These are phyloP conservation scores for Poecilia gillii DNA, from an alignment of 2,797 vertebrate genomes.

Conservation along the genomic window DNA sequence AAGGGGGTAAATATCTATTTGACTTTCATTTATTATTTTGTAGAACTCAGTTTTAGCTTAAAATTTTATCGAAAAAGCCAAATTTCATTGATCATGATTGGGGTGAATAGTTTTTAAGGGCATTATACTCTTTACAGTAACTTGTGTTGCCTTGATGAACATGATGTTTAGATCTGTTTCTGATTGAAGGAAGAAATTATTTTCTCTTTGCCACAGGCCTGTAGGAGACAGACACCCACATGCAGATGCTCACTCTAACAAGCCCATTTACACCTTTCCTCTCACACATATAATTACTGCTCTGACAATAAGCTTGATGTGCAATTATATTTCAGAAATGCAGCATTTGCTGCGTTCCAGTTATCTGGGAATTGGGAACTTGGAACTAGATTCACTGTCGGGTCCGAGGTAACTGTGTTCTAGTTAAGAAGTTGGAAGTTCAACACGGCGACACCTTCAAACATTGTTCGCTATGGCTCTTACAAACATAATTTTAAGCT, in stretches of 20 bases:
- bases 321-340: background rate
- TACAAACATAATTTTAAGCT: no score
- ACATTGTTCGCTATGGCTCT: no score
- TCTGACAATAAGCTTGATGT: constrained; percentile 3
- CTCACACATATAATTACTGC: constrained; percentile 10
- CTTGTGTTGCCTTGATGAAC: background rate
- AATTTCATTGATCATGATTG: background rate
- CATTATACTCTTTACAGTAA: background rate
- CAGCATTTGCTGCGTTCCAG: background rate
- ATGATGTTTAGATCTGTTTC: background rate
- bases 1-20: background rate
- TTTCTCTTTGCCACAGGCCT: background rate
- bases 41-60: background rate
- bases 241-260: constrained; percentile 13
- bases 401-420: no score
- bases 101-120: background rate
- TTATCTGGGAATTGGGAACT: no score
- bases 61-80: background rate
- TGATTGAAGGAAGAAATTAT: background rate
- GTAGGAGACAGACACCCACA: constrained; percentile 18
- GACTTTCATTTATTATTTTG: background rate
- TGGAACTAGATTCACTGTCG: no score
- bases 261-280: constrained; percentile 7
- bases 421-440: no score
- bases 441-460: no score